These are phyloP conservation scores for Oreochromis tanganicae DNA, from an alignment of 2,113 vertebrate species.

Conservation along the genomic window DNA sequence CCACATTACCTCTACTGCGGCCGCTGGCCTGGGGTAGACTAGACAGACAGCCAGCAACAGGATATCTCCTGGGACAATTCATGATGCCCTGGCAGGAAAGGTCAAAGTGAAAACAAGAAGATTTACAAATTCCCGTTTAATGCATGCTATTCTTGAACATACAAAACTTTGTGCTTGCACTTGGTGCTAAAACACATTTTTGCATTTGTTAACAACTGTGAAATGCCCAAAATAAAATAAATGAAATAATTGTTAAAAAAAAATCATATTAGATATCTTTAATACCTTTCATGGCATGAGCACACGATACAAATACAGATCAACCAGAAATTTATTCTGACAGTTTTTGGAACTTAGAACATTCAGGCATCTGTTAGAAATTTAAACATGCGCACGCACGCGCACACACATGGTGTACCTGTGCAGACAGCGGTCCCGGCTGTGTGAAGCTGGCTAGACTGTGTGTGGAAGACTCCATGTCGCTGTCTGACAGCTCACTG, in stretches of 20 bases:
- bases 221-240: not conserved
- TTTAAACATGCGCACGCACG: fast-evolving
- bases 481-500: constrained; percentile 83
- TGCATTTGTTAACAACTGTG: fast-evolving
- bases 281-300: not conserved
- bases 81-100: constrained; percentile 59
- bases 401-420: not conserved
- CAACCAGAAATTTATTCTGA: not conserved
- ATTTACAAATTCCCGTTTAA: not conserved
- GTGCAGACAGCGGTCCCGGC: constrained; percentile 11
- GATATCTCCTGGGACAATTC: constrained; percentile 72
- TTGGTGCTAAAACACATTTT: not conserved
- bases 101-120: not conserved
- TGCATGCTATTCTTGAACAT: not conserved
- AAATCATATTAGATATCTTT: not conserved
- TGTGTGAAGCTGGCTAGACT: constrained; percentile 69
- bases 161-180: not conserved
- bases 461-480: constrained; percentile 80
- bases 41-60: constrained; percentile 71
- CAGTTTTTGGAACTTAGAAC: not conserved
- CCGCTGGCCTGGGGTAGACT: constrained; percentile 63
- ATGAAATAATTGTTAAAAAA: not conserved
- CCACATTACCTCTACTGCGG: constrained; percentile 62
- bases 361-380: not conserved
- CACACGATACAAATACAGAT: not conserved